Conservation (phyloP, 2,888 invertebrate species). For the Temnothorax ravouxi region DNA sequence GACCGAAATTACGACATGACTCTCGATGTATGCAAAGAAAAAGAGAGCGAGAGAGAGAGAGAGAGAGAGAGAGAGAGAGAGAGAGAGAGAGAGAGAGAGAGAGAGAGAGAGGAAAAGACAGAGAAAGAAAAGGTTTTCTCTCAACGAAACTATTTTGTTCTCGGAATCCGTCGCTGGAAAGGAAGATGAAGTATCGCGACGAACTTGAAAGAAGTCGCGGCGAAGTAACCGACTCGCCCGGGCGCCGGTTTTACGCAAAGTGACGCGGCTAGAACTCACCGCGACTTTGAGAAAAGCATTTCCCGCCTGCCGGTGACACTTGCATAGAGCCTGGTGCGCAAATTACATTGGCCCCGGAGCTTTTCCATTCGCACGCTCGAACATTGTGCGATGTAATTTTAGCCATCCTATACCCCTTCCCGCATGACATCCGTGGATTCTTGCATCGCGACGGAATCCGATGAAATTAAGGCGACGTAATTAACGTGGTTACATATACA, state of each 20-base stretch:
- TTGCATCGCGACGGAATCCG: background rate
- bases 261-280: slow-evolving; percentile 59
- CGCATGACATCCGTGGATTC: background rate
- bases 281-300: slow-evolving; percentile 39
- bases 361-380: slow-evolving; percentile 42
- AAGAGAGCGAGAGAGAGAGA: background rate
- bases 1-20: slow-evolving; percentile 51
- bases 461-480: slow-evolving; percentile 36
- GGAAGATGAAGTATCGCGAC: slow-evolving; percentile 65
- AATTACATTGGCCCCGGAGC: slow-evolving; percentile 54
- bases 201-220: slow-evolving; percentile 54
- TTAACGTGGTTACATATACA: background rate
- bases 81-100: background rate
- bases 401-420: background rate
- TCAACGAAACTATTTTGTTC: slow-evolving; percentile 48
- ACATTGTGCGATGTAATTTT: slow-evolving; percentile 42
- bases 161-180: slow-evolving; percentile 47
- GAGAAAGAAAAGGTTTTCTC: background rate
- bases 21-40: background rate
- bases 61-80: background rate
- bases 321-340: slow-evolving; percentile 51
- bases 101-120: background rate
- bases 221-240: slow-evolving; percentile 54
- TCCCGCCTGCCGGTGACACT: slow-evolving; percentile 66
- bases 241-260: slow-evolving; percentile 65